These are phyloP conservation scores for Trichonephila clavipes DNA, from an alignment of 1,140 invertebrate species.

Conservation along the genomic window DNA sequence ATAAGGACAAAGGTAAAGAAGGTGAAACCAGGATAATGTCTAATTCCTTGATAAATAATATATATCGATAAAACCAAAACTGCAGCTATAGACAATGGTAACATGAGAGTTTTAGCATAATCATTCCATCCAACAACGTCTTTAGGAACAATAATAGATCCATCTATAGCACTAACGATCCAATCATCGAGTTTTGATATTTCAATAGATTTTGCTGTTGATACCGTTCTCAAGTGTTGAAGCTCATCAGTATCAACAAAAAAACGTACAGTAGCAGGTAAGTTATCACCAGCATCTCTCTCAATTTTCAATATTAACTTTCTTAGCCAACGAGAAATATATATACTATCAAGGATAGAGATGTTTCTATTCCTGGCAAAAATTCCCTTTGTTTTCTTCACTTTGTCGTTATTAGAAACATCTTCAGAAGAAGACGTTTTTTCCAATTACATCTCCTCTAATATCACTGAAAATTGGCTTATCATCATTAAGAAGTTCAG, in stretches of 20 bases:
- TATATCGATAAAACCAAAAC: background rate
- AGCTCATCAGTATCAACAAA: background rate
- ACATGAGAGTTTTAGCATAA: background rate
- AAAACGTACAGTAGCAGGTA: constrained; percentile 11
- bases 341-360: constrained; percentile 40
- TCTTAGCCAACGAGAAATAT: constrained; percentile 62
- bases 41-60: background rate
- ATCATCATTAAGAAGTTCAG: background rate
- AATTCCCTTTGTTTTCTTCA: background rate
- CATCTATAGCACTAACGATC: background rate
- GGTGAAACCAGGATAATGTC: background rate
- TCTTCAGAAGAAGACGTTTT: background rate
- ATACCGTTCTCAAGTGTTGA: background rate
- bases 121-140: constrained; percentile 4
- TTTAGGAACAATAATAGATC: background rate
- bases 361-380: background rate
- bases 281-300: background rate
- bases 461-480: constrained; percentile 51
- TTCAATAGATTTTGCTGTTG: constrained; percentile 10
- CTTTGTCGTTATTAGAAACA: background rate
- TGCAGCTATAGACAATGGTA: background rate
- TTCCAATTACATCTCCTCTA: constrained; percentile 46
- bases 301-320: constrained; percentile 35
- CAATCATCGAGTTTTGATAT: constrained; percentile 22
- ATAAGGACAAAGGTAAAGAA: background rate